Evolutionary conservation across 30 jellyfish, hydroid and myxozoan genomes (phyloP), one percentile per base, ranked within the genome.

Genomic region (Nemopilema nomurai): DNA sequence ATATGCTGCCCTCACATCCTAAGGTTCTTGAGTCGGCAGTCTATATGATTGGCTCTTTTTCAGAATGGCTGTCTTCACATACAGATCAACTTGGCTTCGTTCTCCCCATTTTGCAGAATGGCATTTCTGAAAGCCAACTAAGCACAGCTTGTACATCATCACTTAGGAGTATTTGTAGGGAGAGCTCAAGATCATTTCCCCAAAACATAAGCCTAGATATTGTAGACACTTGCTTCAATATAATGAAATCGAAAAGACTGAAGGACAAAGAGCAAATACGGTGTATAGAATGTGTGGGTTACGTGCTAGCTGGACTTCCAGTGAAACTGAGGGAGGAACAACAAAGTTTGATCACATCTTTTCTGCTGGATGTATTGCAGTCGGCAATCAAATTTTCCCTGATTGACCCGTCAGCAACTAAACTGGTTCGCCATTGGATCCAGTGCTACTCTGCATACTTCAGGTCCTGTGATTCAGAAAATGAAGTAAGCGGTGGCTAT

Each of bases 61-160:
- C 97, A 3, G 98, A 93, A 72, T 93, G 98, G 98, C 72, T 93
- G 27, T 70, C 87, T 27, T 65, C 81, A 1, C 92, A 93, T 67
- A 90, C 96, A 1, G 85, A 84, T 21, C 90, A 93, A 50, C 90
- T 82, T 17, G 49, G 73, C 18, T 51, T 50, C 27, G 87, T 89
- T 30, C 51, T 93, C 23, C 98, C 98, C 0, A 57, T 93, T 51
- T 64, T 93, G 70, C 88, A 79, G 67, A 79, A 78, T 71, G 96
- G 97, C 33, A 82, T 93, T 1, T 19, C 52, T 32, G 87, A 84
- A 51, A 52, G 24, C n/a, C 93, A 93, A 26, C 69, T 85, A 24
- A 33, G 76, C 3, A 79, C 90, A 0, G 93, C 98, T 0, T 82
- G 97, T 41, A 82, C 97, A 26, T 72, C 88, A 18, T 76, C 98